Evolutionary conservation across 2,888 invertebrate species (phyloP).

Genomic region (Zygaena filipendulae): DNA sequence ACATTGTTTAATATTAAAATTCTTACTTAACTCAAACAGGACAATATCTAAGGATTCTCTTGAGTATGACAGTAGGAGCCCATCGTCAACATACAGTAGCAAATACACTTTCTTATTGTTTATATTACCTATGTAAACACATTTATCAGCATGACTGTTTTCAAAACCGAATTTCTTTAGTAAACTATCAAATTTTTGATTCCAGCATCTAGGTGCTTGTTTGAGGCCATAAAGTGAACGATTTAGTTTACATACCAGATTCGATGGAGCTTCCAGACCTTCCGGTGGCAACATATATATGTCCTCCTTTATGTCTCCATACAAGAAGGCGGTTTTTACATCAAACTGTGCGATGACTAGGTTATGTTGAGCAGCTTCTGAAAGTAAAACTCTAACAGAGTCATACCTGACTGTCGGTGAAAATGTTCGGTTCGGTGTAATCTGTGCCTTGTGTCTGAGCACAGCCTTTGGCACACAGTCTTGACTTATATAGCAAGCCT

Average conservation of each 20-base stretch:
- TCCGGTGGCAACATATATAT: slow-evolving; percentile 8
- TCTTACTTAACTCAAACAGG: slow-evolving; percentile 7
- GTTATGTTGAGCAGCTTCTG: slow-evolving; percentile 9
- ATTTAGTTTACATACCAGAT: slow-evolving; percentile 16
- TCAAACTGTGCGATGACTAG: slow-evolving; percentile 10
- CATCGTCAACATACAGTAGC: slow-evolving; percentile 16
- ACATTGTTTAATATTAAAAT: slow-evolving; percentile 9
- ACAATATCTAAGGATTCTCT: slow-evolving; percentile 3
- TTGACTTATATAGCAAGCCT: slow-evolving; percentile 15
- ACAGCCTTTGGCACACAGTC: slow-evolving; percentile 18
- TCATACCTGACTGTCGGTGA: slow-evolving; percentile 18
- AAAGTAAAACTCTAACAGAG: slow-evolving; percentile 15
- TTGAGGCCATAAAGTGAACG: slow-evolving; percentile 16
- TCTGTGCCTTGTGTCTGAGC: slow-evolving; percentile 11
- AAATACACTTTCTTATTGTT: slow-evolving; percentile 9
- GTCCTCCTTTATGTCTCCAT: slow-evolving; percentile 2
- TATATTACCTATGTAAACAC: slow-evolving; percentile 15
- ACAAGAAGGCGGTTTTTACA: slow-evolving; percentile 11
- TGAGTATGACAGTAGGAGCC: slow-evolving; percentile 10
- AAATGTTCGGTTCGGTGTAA: too few species aligned
- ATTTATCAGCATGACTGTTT: slow-evolving; percentile 15
- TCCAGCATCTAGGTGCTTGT: slow-evolving; percentile 19
- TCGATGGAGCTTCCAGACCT: slow-evolving; percentile 6
- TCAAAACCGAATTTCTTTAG: slow-evolving; percentile 13
- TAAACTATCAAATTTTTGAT: slow-evolving; percentile 13